Percentiles rank a stretch among this genome's conserved stretches.
Evolutionary conservation across 2,113 vertebrate genomes (phyloP).

Genomic region (Rallus limicola): DNA sequence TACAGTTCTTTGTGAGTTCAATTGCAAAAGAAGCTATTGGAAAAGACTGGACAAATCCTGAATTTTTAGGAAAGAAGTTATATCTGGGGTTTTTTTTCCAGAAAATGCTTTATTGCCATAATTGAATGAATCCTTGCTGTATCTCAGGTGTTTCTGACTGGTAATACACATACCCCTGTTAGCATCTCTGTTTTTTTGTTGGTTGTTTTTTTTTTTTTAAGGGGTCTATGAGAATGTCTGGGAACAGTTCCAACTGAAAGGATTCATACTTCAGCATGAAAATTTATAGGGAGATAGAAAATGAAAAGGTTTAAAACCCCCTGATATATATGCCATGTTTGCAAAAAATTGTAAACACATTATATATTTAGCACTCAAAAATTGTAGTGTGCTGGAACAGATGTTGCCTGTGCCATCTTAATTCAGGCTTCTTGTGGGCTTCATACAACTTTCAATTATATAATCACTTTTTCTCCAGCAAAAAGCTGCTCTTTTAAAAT

Average conservation of each 20-base stretch:
- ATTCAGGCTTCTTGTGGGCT: not conserved
- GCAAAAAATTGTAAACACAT: not conserved
- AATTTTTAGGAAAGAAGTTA: not conserved
- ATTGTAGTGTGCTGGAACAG: not conserved
- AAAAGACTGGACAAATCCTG: not conserved
- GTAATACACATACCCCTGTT: not conserved
- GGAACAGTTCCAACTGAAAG: not conserved
- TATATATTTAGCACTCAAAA: not conserved
- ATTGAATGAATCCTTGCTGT: not conserved
- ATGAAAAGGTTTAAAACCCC: not conserved
- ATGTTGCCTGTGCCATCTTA: not conserved
- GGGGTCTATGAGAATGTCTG: not conserved
- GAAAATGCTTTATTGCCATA: not conserved
- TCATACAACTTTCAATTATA: not conserved
- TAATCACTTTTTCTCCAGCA: not conserved
- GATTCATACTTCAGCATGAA: not conserved
- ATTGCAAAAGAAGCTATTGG: not conserved
- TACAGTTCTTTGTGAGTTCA: not conserved
- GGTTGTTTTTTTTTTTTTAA: not conserved
- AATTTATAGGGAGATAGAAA: not conserved
- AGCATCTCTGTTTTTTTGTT: not conserved
- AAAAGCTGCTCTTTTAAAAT: not conserved
- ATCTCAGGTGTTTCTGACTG: not conserved
- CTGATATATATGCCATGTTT: not conserved
- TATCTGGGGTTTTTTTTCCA: not conserved